Base-by-base conservation (phyloP, 35 echinoderm and acorn worm genomes). In the Diadema setosum region DNA sequence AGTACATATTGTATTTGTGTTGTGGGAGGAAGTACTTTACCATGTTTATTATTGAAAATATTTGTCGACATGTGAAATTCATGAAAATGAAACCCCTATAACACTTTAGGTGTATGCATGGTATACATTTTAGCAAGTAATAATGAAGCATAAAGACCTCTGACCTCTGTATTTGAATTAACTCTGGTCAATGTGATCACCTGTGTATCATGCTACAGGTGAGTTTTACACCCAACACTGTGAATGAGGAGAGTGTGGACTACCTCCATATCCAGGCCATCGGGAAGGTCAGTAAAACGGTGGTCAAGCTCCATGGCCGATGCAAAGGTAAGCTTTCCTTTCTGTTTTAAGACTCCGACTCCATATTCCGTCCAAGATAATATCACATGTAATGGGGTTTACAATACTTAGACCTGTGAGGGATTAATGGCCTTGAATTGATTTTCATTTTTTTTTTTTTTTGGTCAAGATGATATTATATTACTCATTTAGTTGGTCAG, bases 181-280 rank as follows among this genome's bases (percentile, higher is more conserved):
- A 59, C 2, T 35, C 0, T 4, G 39, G 31, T 35, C 37, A 82
- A 58, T n/a, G n/a, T n/a, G n/a, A n/a, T n/a, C n/a, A n/a, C n/a
- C n/a, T n/a, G 35, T 49, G 0, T 29, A 59, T 24, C 5, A 80
- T 85, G 8, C 39, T 43, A 7, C 56, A 98, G 92, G 83, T 98
- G 14, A 89, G 58, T 15, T 94, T 84, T 60, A 88, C 70, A 18
- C 96, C 96, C 5, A 90, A 98, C 32, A 91, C 85, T 74, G 96
- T 98, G 0, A 45, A 58, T 67, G 88, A 94, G 29, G 89, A 98
- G 73, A 91, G 92, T 59, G 92, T 94, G 25, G 92, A 98, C 37
- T 98, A 98, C 59, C 39, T 98, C 31, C 81, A 94, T 80, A 89
- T 98, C 32, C 96, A 93, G 45, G 88, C 96, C 43, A 83, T 98